Percentiles rank a stretch among this genome's conserved stretches.
Conservation (phyloP, 2,797 vertebrate genomes). For the Myotis pilosus region DNA sequence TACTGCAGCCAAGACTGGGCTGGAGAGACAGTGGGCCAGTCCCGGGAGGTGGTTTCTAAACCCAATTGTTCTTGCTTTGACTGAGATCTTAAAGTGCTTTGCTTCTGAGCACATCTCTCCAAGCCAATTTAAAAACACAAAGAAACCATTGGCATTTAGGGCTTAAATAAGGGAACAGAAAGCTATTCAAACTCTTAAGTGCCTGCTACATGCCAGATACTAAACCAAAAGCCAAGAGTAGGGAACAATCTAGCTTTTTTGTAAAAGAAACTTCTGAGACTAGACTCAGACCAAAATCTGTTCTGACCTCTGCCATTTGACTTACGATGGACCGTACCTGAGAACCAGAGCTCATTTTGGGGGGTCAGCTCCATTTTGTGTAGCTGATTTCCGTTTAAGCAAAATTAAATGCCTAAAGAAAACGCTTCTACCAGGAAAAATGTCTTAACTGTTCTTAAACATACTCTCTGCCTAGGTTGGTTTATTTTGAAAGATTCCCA, state of each 20-base stretch:
- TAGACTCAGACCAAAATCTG: neutral
- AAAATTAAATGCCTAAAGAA: neutral
- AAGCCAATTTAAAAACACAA: neutral
- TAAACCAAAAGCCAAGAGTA: neutral
- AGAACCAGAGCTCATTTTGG: too few relatives aligned
- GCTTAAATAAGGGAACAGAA: neutral
- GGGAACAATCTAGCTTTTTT: neutral
- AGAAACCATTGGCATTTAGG: neutral
- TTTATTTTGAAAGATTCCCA: neutral
- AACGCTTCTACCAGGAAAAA: neutral
- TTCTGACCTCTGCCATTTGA: neutral
- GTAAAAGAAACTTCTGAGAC: neutral
- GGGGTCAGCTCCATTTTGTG: neutral
- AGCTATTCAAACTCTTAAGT: neutral
- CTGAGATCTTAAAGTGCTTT: neutral
- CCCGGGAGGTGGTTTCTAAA: neutral
- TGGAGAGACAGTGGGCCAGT: neutral
- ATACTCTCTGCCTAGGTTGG: neutral
- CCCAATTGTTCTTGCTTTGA: neutral
- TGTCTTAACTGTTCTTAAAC: neutral
- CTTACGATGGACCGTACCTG: neutral
- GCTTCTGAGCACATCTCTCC: neutral
- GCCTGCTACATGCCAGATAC: neutral
- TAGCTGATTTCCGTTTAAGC: neutral
- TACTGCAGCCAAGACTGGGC: neutral